These are phyloP conservation scores for Nymphalis urticae DNA, from an alignment of 2,888 invertebrate species.

Conservation along the genomic window DNA sequence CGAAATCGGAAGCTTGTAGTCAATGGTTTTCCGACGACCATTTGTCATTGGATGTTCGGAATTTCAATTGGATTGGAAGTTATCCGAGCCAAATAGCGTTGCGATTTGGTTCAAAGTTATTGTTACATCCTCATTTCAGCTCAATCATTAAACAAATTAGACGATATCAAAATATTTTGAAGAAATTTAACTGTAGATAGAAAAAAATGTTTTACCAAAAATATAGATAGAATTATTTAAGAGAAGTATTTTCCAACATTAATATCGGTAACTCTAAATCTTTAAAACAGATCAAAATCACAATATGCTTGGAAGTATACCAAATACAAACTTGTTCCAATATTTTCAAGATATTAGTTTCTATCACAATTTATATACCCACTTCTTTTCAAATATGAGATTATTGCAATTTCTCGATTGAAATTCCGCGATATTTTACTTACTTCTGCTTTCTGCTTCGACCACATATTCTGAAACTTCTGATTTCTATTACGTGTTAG, in stretches of 20 bases:
- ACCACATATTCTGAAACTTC: conserved; percentile 7
- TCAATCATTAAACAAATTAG: not conserved
- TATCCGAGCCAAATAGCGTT: not conserved
- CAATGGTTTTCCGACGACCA: not conserved
- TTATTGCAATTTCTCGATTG: conserved; percentile 5
- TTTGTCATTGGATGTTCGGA: conserved; percentile 8
- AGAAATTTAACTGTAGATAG: not conserved
- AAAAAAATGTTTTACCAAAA: too few relatives aligned
- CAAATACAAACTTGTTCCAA: not conserved
- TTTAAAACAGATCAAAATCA: not conserved
- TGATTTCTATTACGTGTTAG: not conserved
- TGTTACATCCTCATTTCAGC: not conserved
- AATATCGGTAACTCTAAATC: not conserved
- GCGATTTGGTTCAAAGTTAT: not conserved
- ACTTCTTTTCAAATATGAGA: conserved; percentile 6
- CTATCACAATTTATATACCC: conserved; percentile 3
- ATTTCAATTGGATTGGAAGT: not conserved
- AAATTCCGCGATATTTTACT: conserved; percentile 2
- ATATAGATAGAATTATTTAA: too few relatives aligned
- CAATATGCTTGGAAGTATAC: not conserved
- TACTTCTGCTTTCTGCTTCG: not conserved
- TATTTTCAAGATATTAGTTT: conserved; percentile 5
- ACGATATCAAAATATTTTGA: not conserved
- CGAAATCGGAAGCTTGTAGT: conserved; percentile 6
- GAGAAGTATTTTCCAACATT: not conserved